Evolutionary conservation across 2,797 vertebrate genomes (phyloP).

Genomic region (Forpus xanthops): DNA sequence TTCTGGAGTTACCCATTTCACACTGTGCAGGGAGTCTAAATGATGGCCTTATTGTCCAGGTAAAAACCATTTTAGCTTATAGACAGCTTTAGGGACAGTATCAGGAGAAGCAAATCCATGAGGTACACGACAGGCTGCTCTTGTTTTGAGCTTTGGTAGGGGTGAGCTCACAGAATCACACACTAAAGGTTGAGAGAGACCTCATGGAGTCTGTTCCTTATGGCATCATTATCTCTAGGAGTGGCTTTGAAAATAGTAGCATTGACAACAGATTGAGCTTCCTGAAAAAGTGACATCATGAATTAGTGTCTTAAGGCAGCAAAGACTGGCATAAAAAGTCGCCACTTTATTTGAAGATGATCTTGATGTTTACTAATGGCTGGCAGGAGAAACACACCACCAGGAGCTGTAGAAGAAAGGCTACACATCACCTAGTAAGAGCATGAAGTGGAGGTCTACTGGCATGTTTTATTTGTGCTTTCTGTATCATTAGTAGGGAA

Average conservation of each 20-base stretch:
- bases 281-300: not conserved
- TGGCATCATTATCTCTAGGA: not conserved
- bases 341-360: not conserved
- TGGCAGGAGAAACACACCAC: not conserved
- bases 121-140: not conserved
- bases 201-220: not conserved
- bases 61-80: not conserved
- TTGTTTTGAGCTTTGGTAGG: not conserved
- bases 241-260: not conserved
- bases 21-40: not conserved
- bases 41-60: not conserved
- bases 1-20: not conserved
- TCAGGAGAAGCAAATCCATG: not conserved
- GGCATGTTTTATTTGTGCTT: not conserved
- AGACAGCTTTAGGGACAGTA: not conserved
- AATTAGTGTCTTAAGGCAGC: not conserved
- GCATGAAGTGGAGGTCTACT: not conserved
- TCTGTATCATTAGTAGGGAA: not conserved
- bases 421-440: not conserved
- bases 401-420: not conserved
- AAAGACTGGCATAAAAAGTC: not conserved
- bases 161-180: not conserved
- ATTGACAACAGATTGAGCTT: not conserved
- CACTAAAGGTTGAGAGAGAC: not conserved
- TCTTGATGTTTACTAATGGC: not conserved